Base-by-base conservation (phyloP, 2,888 invertebrate genomes). In the Acrocyrtus sp. region DNA sequence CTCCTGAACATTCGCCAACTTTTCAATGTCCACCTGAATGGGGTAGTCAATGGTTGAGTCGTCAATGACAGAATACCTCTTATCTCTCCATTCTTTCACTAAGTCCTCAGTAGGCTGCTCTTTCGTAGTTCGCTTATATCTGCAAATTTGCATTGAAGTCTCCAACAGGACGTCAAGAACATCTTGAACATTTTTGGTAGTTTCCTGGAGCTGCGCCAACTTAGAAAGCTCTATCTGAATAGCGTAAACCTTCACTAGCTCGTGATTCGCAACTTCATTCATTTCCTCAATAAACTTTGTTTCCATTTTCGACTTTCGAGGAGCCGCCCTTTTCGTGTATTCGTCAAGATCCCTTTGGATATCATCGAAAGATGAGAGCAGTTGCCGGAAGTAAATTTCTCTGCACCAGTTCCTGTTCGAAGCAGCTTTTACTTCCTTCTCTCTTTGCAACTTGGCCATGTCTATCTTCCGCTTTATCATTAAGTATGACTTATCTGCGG, bases 391-490 rank as follows among this genome's bases (percentile, higher is more conserved):
- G 19, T 47, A 57, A 6, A 57, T 47, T 56, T 27, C 57, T 41
- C 66, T 15, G 19, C 57, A 57, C 6, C 66, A 57, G 24, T 50
- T 26, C 17, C 66, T 48, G 12, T 34, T 50, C 15, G 50, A 24
- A 6, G 66, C 66, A 2, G 57, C 48, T 24, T 66, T 34, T n/a
- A 66, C 57, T 41, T 66, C 66, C 0, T 50, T 34, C 26, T 56
- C 66, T 19, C 41, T 56, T 17, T 66, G 66, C 4, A 19, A 10
- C 34, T 57, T 57, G 24, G 57, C 17, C 34, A 66, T 66, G 22
- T 66, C 57, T 1, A 66, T 24, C 21, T 57, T 66, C 4, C 48
- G 41, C 47, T 66, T 66, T 19, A 66, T 66, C 48, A 15, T 27
- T 41, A 1, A 66, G n/a, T n/a, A 19, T 0, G 66, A 66, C 27